Evolutionary conservation across 2,888 invertebrate genomes (phyloP), one percentile per base, ranked within the genome.

Genomic region (Arenicola marina): DNA sequence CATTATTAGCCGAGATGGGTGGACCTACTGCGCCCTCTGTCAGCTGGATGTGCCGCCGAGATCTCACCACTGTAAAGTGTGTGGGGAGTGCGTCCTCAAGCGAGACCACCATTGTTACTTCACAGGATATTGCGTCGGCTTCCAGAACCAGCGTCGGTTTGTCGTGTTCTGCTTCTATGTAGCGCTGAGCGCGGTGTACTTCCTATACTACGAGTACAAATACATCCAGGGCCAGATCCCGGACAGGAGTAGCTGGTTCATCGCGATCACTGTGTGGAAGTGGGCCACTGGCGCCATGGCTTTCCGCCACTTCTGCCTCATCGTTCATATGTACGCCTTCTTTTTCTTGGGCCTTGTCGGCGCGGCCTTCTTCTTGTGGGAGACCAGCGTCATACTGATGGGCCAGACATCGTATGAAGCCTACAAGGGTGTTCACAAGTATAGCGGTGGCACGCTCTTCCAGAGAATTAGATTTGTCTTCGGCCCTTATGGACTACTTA

Each of bases 131-230:
- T 48, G 48, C 26, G 48, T 48, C 7, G 48, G 48, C 26, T 24
- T n/a, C 26, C n/a, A 24, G 15, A 48, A 48, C 26, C 24, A n/a
- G 7, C 48, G 48, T 28, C 83, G 82, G 65, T 85, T 84, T 65
- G 74, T 84, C 46, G 75, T 81, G 0, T 81, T 83, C 61, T 74
- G 78, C 24, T 73, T 84, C 61, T 76, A 76, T 65, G 55, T 69
- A 4, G 58, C 69, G 2, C 61, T 73, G 28, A 69, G 71, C 26
- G 66, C 63, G 32, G 53, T 56, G 18, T 68, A 70, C 33, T 71
- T 68, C 21, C 43, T 76, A n/a, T 34, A 65, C n/a, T 79, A 76
- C 63, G 60, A 76, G 11, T 69, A 72, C 59, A 56, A 65, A 33
- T 60, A 62, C 21, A 58, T 75, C 34, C 74, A 76, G 11, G 55